Base-by-base conservation (phyloP, 2,888 invertebrate species). In the Drosophila atripex region DNA sequence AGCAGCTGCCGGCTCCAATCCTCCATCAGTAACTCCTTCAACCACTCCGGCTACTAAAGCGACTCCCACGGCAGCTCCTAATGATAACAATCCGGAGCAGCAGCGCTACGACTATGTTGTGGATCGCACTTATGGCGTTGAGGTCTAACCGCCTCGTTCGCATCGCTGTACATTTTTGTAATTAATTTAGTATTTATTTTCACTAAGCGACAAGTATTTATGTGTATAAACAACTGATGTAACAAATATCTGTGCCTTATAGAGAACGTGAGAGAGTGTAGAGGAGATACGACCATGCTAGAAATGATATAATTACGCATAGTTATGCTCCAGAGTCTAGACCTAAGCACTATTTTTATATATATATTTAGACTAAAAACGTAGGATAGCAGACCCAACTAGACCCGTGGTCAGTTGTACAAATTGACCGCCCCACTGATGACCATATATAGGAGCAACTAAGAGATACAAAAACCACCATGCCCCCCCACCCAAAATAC, bases 51-150 rank as follows among this genome's bases (percentile, higher is more conserved):
- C 30, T 35, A 53, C 61, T 9, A 12, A 18, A 14, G 18, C 71
- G 46, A 49, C 59, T n/a, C 18, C 71, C 35, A 28, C 38, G 4
- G 47, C 35, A 39, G 16, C 57, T 52, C 46, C 66, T 41, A 43
- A 32, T 9, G 55, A 65, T 30, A 68, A 49, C 41, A 76, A 70
- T 32, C 28, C 64, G 41, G 76, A 76, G 39, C 75, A 90, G 55
- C 84, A 84, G 50, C 94, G 95, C 90, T 96, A 94, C 92, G 95
- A 96, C 78, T 96, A 96, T 92, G 95, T 96, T 76, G 95, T 97
- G 76, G 96, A 96, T 92, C 93, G 96, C 91, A 95, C 94, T 69
- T 93, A 96, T 87, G 96, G 97, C 89, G 97, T 97, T 80, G 96
- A 96, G 93, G 96, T 97, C 89, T 97, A 83, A 66, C 75, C 59